phyloP scores from a whole-genome alignment of 2,113 vertebrate species.

The Smithornis capensis region DNA sequence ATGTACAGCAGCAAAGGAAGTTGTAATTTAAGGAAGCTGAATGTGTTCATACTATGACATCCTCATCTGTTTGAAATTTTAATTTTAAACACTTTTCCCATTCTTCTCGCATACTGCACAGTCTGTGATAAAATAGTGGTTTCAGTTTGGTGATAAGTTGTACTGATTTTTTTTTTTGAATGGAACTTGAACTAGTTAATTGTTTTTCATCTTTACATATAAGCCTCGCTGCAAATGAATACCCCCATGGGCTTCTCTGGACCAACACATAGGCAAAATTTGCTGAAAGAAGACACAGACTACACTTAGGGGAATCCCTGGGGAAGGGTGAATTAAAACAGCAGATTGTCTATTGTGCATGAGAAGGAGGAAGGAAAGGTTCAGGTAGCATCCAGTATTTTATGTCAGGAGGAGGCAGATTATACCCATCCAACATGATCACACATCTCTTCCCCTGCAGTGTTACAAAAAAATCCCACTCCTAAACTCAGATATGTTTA shows the following conservation, averaged over 20 bases:
- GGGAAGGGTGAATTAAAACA: background rate
- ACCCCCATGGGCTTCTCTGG: background rate
- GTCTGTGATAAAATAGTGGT: background rate
- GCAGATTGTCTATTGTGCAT: background rate
- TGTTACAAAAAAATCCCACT: background rate
- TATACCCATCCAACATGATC: background rate
- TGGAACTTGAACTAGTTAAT: background rate
- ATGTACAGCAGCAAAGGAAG: background rate
- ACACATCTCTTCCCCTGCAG: background rate
- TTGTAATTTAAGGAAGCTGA: constrained; percentile 2
- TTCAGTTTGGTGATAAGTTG: background rate
- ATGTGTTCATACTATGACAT: background rate
- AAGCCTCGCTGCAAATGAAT: background rate
- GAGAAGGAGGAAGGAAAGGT: background rate
- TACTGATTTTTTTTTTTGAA: background rate
- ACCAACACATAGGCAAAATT: background rate
- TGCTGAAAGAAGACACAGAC: background rate
- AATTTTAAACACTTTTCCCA: background rate
- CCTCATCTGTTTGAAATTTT: background rate
- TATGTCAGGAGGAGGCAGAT: background rate
- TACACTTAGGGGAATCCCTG: background rate
- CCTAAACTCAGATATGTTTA: background rate
- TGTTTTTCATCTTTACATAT: background rate
- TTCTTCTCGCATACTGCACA: background rate
- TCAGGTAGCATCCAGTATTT: background rate